Percentiles rank a stretch among this genome's conserved stretches.
Conservation (phyloP, 23 tunicate species). For the Diplosoma virens region DNA sequence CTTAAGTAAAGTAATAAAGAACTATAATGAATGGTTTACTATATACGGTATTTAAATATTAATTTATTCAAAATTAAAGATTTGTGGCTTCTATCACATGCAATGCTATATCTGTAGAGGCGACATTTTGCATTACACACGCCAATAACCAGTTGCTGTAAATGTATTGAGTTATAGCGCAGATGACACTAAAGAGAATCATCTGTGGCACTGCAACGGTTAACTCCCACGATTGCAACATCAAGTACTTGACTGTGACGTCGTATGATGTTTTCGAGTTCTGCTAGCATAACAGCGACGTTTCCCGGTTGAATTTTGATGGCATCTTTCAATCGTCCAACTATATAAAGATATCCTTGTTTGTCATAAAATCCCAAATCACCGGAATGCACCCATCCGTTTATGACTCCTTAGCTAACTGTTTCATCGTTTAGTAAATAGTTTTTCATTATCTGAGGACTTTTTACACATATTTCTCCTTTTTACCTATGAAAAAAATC, state of each 20-base stretch:
- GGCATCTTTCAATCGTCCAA: constrained; percentile 79
- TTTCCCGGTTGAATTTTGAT: constrained; percentile 52
- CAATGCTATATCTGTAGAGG: no score
- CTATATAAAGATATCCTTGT: constrained; percentile 51
- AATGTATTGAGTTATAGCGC: no score
- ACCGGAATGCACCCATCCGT: constrained; percentile 95
- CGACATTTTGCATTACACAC: no score
- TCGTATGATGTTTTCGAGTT: constrained; percentile 66
- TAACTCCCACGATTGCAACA: constrained; percentile 83
- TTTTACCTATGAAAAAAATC: no score
- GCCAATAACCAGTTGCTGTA: no score
- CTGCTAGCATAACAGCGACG: constrained; percentile 83
- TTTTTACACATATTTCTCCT: constrained; percentile 77
- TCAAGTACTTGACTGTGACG: constrained; percentile 64
- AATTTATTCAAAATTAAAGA: no score
- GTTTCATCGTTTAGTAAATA: constrained; percentile 60
- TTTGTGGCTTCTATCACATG: no score
- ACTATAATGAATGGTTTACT: no score
- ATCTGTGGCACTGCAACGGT: no score
- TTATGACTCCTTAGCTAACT: constrained; percentile 34
- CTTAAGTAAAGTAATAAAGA: no score
- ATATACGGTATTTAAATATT: no score
- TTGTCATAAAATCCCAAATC: constrained; percentile 91
- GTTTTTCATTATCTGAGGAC: constrained; percentile 91
- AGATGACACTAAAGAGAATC: no score